Evolutionary conservation across 2,797 vertebrate species (phyloP).

Genomic region (Bradypodion pumilum): DNA sequence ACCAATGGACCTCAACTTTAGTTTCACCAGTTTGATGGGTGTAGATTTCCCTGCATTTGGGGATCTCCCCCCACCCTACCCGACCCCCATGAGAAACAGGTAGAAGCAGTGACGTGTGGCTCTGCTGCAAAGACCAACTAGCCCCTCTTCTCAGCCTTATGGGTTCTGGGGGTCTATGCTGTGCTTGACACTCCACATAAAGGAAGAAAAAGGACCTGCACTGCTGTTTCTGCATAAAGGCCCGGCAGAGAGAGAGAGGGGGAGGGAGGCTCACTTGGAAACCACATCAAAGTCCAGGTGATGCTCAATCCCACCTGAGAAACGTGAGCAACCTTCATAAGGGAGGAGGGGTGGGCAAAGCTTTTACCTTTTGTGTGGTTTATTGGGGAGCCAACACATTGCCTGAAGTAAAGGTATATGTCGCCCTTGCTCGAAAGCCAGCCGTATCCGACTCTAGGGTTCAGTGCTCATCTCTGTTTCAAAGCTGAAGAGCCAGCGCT

Average conservation of each 20-base stretch:
- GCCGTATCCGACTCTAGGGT: too few species aligned
- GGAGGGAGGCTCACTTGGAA: conserved; percentile 59
- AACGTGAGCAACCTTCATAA: conserved; percentile 2
- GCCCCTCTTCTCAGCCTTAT: rapidly evolving
- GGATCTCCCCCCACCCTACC: too few species aligned
- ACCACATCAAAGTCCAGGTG: conserved; percentile 62
- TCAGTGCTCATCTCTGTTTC: too few species aligned
- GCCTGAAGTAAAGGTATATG: too few species aligned
- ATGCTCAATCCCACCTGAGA: conserved; percentile 39
- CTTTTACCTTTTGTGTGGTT: conserved; percentile 56
- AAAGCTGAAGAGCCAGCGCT: too few species aligned
- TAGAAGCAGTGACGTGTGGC: background rate
- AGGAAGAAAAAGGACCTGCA: conserved; percentile 59
- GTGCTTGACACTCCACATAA: background rate
- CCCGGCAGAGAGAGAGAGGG: conserved; percentile 44
- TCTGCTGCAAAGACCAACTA: conserved; percentile 3
- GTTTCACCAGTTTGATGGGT: too few species aligned
- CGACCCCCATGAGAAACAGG: background rate
- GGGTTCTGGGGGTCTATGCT: background rate
- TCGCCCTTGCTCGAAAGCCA: too few species aligned
- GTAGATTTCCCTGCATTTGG: too few species aligned
- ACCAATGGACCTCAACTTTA: background rate
- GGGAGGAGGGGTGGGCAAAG: conserved; percentile 2
- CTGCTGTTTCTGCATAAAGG: conserved; percentile 66
- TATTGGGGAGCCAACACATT: conserved; percentile 46